Conservation (phyloP, 2,888 invertebrate genomes). For the Enchytraeus crypticus region DNA sequence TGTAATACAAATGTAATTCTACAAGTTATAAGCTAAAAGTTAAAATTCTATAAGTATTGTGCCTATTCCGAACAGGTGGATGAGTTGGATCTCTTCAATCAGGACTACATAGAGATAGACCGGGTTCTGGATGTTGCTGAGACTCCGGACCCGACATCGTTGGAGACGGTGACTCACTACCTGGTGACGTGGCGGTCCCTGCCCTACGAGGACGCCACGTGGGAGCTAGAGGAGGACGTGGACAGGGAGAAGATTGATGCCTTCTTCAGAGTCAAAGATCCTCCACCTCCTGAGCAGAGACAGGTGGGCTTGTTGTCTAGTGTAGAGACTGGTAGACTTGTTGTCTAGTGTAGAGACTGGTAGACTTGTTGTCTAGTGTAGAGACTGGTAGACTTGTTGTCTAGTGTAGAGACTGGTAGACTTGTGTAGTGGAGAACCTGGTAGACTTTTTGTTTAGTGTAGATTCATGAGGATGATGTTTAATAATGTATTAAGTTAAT, state of each 20-base stretch:
- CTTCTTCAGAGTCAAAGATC: constrained; percentile 6
- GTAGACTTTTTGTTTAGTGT: too few species aligned
- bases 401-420: too few species aligned
- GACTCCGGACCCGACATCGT: constrained; percentile 30
- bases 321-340: not conserved
- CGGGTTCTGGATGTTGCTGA: constrained; percentile 71
- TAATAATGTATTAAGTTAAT: too few species aligned
- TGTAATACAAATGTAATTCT: too few species aligned
- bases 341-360: not conserved
- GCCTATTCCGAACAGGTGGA: too few species aligned
- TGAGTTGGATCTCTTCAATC: constrained; percentile 90
- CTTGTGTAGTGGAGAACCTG: too few species aligned
- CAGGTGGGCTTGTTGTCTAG: not conserved
- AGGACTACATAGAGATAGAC: constrained; percentile 95
- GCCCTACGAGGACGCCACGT: constrained; percentile 95
- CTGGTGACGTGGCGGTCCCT: constrained; percentile 97
- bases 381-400: too few species aligned
- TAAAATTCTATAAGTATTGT: too few species aligned
- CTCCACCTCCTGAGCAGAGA: constrained; percentile 6
- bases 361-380: too few species aligned
- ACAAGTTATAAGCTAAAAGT: too few species aligned
- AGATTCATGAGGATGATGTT: too few species aligned
- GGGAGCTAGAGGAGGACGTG: constrained; percentile 95
- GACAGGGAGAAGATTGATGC: constrained; percentile 70
- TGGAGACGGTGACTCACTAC: constrained; percentile 58